Percentiles rank a stretch among this genome's conserved stretches.
Evolutionary conservation across 2,888 invertebrate genomes (phyloP).

Genomic region (Pherbina coryleti): DNA sequence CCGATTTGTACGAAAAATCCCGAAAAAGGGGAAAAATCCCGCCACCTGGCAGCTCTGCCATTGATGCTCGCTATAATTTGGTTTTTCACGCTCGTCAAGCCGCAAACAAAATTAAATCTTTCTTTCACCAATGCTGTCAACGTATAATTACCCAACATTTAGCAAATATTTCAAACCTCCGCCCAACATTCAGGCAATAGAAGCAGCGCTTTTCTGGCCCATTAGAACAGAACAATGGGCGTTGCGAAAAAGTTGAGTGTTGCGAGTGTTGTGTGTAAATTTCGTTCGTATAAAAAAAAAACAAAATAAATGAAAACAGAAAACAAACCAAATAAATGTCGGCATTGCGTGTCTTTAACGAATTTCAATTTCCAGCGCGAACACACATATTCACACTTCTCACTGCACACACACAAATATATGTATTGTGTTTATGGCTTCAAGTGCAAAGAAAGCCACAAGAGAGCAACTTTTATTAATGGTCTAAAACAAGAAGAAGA

Average conservation of each 20-base stretch:
- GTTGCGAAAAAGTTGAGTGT: too few relatives aligned
- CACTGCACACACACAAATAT: background rate
- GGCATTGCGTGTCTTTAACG: conserved; percentile 3
- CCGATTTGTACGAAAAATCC: too few relatives aligned
- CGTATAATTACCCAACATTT: conserved; percentile 20
- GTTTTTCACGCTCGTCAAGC: too few relatives aligned
- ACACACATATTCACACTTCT: background rate
- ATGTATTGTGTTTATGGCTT: background rate
- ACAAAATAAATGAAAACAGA: background rate
- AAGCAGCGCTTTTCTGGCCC: background rate
- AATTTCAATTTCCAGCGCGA: conserved; percentile 22
- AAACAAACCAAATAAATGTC: background rate
- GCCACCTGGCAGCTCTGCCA: too few relatives aligned
- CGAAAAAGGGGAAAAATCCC: too few relatives aligned
- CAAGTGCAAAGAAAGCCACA: background rate
- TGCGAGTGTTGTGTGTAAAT: too few relatives aligned
- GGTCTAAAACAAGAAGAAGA: background rate
- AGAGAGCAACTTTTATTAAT: conserved; percentile 23
- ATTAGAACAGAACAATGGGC: too few relatives aligned
- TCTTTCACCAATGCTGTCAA: conserved; percentile 16
- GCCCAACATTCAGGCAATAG: background rate
- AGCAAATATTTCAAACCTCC: background rate
- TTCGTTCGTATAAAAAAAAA: too few relatives aligned
- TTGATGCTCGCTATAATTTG: too few relatives aligned
- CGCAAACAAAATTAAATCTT: background rate